Evolutionary conservation across 2,113 vertebrate genomes (phyloP).

Genomic region (Eurypyga helias): DNA sequence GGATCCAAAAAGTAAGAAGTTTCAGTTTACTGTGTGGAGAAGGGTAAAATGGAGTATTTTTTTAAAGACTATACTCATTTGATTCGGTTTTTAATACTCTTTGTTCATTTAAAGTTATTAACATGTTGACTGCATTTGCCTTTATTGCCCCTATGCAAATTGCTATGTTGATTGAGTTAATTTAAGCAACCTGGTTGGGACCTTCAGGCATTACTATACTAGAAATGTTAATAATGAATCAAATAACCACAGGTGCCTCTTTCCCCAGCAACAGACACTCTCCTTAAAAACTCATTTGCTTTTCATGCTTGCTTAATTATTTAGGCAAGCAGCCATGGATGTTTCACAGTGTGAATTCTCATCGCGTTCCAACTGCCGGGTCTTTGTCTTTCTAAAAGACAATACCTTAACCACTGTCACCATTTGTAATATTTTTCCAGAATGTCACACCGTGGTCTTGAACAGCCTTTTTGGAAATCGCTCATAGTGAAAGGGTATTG

Average conservation of each 20-base stretch:
- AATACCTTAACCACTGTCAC: neutral
- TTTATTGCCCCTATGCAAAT: constrained; percentile 67
- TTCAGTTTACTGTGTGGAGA: neutral
- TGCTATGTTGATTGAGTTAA: constrained; percentile 62
- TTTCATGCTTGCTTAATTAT: constrained; percentile 72
- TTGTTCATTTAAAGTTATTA: constrained; percentile 42
- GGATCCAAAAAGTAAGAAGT: neutral
- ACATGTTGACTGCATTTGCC: constrained; percentile 52
- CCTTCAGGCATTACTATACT: constrained; percentile 49
- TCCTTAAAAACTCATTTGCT: constrained; percentile 73
- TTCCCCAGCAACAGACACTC: constrained; percentile 65
- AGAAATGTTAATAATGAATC: constrained; percentile 69
- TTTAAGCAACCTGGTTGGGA: constrained; percentile 69
- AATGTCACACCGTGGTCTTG: neutral
- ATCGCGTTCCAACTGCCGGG: neutral
- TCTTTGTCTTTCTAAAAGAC: constrained; percentile 15
- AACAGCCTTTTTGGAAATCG: neutral
- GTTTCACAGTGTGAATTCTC: constrained; percentile 61
- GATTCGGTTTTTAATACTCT: constrained; percentile 26
- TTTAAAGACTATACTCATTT: neutral
- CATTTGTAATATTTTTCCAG: neutral
- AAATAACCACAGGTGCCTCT: constrained; percentile 73
- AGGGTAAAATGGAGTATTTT: neutral
- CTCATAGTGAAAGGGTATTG: neutral
- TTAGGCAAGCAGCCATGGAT: constrained; percentile 69